phyloP scores from a whole-genome alignment of 2,113 vertebrate genomes.

The Nothocercus julius region DNA sequence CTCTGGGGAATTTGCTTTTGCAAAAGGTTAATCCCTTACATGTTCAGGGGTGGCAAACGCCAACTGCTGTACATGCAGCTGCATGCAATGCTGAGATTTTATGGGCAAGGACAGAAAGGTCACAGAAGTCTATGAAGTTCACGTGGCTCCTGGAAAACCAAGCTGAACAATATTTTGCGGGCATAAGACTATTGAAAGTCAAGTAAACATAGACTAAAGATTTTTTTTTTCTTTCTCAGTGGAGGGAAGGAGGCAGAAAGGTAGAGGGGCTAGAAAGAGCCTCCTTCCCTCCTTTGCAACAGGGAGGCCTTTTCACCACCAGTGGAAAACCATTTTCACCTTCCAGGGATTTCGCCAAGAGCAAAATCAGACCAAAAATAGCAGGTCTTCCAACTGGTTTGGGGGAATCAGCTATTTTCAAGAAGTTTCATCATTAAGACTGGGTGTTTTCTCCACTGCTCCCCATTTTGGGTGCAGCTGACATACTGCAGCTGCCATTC shows the following conservation, averaged over 20 bases:
- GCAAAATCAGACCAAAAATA: neutral
- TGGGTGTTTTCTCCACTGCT: neutral
- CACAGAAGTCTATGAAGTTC: neutral
- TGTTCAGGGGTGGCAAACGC: neutral
- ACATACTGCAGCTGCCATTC: neutral
- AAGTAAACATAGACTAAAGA: neutral
- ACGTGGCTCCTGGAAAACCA: constrained; percentile 9
- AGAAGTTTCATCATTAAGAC: neutral
- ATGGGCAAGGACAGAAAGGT: neutral
- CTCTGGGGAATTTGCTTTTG: neutral
- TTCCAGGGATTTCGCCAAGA: neutral
- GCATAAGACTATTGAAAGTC: neutral
- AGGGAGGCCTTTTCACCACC: neutral
- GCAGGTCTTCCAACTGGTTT: neutral
- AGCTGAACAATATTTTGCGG: neutral
- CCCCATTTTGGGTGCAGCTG: neutral
- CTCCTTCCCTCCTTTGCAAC: rapidly evolving
- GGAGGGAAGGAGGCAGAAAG: neutral
- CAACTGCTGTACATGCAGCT: neutral
- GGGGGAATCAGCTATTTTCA: neutral
- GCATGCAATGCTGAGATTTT: neutral
- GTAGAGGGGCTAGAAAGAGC: neutral
- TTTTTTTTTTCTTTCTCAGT: neutral
- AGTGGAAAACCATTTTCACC: neutral
- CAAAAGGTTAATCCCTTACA: neutral